Evolutionary conservation across 2,113 vertebrate species (phyloP).

Genomic region (Pseudonaja textilis): DNA sequence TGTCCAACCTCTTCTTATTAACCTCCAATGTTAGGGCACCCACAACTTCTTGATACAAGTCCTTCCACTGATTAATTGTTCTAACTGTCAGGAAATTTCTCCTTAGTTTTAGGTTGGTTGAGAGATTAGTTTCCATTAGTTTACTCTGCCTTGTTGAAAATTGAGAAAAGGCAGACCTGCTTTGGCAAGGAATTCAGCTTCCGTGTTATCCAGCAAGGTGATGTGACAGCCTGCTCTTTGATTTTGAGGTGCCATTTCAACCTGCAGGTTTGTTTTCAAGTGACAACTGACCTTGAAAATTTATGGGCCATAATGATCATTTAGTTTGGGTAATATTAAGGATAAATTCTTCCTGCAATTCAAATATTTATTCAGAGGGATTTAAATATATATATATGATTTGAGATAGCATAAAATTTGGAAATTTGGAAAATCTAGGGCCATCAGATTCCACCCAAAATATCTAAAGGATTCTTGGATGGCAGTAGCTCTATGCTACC

Average conservation of each 20-base stretch:
- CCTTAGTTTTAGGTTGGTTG: no score
- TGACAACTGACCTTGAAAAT: not conserved
- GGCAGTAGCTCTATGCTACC: not conserved
- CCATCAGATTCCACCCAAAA: not conserved
- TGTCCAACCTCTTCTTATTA: not conserved
- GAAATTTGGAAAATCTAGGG: not conserved
- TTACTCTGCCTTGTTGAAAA: not conserved
- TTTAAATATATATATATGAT: no score
- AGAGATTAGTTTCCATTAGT: no score
- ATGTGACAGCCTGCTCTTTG: not conserved
- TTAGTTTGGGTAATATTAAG: not conserved
- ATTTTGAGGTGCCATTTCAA: not conserved
- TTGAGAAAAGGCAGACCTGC: not conserved
- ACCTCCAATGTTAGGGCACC: not conserved
- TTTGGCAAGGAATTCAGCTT: not conserved
- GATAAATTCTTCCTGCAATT: not conserved
- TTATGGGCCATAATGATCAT: not conserved
- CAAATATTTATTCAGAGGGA: not conserved
- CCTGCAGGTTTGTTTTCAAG: not conserved
- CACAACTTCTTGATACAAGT: not conserved
- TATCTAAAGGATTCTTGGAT: not conserved
- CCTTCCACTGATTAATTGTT: not conserved
- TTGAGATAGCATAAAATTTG: not conserved
- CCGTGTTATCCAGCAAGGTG: not conserved
- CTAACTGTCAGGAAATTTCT: not conserved